phyloP scores from a whole-genome alignment of 2,113 vertebrate genomes.

The Zonotrichia leucophrys region DNA sequence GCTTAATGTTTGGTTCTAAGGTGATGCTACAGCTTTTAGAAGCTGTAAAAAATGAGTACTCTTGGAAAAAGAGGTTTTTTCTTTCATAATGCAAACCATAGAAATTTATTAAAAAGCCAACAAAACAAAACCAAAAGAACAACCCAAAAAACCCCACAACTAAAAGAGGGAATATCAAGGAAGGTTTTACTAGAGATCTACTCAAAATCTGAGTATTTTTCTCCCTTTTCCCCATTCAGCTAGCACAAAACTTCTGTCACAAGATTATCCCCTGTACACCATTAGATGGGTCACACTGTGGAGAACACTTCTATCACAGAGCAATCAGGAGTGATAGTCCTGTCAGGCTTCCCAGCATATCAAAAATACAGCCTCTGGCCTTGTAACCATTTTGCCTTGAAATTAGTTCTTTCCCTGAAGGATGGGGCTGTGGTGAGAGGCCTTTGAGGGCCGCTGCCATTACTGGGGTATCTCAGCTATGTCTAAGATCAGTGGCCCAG shows the following conservation, averaged over 20 bases:
- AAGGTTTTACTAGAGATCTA: not conserved
- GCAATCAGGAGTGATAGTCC: fast-evolving
- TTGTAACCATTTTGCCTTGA: not conserved
- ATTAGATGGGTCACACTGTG: not conserved
- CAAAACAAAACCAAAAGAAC: no score
- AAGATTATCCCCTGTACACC: not conserved
- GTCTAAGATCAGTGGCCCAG: not conserved
- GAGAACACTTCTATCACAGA: not conserved
- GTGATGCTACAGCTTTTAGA: not conserved
- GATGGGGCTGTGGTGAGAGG: not conserved
- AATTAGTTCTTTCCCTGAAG: not conserved
- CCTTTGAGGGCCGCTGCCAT: fast-evolving
- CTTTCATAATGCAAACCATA: not conserved
- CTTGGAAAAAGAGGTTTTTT: not conserved
- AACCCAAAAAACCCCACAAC: not conserved
- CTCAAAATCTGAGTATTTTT: not conserved
- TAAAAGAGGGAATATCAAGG: fast-evolving
- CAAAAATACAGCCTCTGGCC: not conserved
- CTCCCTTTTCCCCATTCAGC: not conserved
- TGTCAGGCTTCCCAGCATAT: not conserved
- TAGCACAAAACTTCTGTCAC: not conserved
- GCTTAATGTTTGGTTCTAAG: not conserved
- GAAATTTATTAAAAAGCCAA: not conserved
- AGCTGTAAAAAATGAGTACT: not conserved
- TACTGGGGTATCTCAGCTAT: not conserved